Conservation (phyloP, 2,113 vertebrate species). For the Suncus etruscus region DNA sequence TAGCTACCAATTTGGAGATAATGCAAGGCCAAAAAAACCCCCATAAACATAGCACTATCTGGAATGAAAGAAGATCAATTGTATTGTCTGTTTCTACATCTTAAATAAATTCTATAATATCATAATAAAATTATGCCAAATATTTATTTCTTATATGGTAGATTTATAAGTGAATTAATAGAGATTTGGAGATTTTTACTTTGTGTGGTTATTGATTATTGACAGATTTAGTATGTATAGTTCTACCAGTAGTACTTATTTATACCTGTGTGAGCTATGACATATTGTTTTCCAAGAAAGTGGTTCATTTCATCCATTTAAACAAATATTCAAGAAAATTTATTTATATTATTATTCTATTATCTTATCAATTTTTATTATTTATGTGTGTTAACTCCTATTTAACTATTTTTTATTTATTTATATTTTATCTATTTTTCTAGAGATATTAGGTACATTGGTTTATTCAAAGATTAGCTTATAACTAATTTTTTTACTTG, state of each 20-base stretch:
- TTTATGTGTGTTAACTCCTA: background rate
- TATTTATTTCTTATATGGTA: background rate
- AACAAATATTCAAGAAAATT: background rate
- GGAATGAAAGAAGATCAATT: too few species aligned
- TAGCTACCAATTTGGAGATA: background rate
- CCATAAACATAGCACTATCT: too few species aligned
- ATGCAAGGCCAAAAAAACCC: too few species aligned
- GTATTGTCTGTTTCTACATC: too few species aligned
- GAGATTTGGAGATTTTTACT: background rate
- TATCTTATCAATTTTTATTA: background rate
- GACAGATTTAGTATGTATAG: background rate
- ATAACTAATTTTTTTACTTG: background rate
- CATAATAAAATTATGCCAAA: too few species aligned
- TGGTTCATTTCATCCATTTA: background rate
- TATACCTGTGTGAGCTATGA: background rate
- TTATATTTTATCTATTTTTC: too few species aligned
- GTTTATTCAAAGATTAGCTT: background rate
- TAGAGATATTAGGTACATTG: background rate
- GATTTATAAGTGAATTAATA: background rate
- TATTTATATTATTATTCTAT: background rate
- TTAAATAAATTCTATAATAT: too few species aligned
- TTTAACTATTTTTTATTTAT: too few species aligned
- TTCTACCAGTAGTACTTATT: background rate
- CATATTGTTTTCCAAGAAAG: background rate
- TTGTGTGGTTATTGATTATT: background rate